These are phyloP conservation scores for Equus quagga DNA, from an alignment of 2,113 vertebrate genomes.

Conservation along the genomic window DNA sequence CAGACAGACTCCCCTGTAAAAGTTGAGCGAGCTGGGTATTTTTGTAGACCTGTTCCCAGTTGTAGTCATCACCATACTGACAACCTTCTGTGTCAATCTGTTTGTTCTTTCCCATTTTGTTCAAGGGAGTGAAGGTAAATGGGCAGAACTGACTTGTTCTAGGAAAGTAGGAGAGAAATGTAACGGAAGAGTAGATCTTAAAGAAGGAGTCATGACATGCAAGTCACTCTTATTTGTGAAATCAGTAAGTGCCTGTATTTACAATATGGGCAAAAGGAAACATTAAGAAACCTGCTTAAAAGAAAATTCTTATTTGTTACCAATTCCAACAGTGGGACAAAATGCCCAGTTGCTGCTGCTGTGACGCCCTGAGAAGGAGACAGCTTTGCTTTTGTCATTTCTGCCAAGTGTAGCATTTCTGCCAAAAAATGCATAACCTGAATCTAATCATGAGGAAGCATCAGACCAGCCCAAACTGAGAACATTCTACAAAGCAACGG, in stretches of 20 bases:
- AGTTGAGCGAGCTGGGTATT: conserved; percentile 77
- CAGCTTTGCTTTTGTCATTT: neutral
- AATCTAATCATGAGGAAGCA: neutral
- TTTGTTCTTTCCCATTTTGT: conserved; percentile 73
- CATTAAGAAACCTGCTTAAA: conserved; percentile 11
- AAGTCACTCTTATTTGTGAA: neutral
- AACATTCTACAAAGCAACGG: neutral
- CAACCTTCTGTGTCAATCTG: conserved; percentile 82
- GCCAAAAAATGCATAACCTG: neutral
- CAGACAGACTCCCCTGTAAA: conserved; percentile 73
- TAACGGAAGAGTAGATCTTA: conserved; percentile 12
- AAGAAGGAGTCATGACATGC: conserved; percentile 20
- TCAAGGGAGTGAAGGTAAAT: conserved; percentile 77
- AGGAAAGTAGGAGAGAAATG: conserved; percentile 58
- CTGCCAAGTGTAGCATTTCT: neutral
- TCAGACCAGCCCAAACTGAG: neutral
- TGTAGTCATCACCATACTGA: conserved; percentile 79
- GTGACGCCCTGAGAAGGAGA: neutral
- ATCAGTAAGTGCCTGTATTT: conserved; percentile 47
- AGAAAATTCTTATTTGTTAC: neutral
- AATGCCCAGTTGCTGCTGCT: neutral
- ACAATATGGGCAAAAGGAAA: neutral
- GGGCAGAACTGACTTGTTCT: conserved; percentile 28
- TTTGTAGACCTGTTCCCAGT: conserved; percentile 75
- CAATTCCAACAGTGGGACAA: neutral